Percentiles rank a stretch among this genome's conserved stretches.
phyloP scores from a whole-genome alignment of 1,140 invertebrate species.

The Mya arenaria region DNA sequence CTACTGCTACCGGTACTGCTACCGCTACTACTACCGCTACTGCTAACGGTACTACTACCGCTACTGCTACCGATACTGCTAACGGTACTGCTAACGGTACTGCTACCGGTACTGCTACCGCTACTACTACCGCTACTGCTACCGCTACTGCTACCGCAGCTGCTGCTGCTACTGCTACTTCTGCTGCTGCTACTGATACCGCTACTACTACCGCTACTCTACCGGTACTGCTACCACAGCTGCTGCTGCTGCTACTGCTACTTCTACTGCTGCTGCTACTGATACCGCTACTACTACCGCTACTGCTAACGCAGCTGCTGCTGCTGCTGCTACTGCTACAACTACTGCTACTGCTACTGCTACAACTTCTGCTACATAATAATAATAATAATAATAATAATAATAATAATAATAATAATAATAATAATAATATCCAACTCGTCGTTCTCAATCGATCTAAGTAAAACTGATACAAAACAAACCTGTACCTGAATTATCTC shows the following conservation, averaged over 20 bases:
- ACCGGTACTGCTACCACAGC: no score
- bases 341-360: not conserved
- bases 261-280: no score
- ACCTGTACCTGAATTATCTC: conserved; percentile 58
- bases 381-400: not conserved
- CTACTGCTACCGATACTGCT: not conserved
- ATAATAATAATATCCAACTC: no score
- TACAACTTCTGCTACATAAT: not conserved
- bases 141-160: not conserved
- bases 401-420: not conserved
- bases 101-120: not conserved
- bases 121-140: not conserved
- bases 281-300: not conserved
- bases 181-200: no score
- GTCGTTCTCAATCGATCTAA: no score
- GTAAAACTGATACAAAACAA: no score
- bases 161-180: not conserved
- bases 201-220: no score
- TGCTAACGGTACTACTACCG: not conserved
- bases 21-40: not conserved
- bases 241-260: no score
- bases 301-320: not conserved
- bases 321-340: no score
- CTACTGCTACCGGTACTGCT: not conserved
- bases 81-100: not conserved